Percentiles rank a stretch among this genome's conserved stretches.
These are phyloP conservation scores for Spizaetus ornatus DNA, from an alignment of 2,113 vertebrate genomes.

Conservation along the genomic window DNA sequence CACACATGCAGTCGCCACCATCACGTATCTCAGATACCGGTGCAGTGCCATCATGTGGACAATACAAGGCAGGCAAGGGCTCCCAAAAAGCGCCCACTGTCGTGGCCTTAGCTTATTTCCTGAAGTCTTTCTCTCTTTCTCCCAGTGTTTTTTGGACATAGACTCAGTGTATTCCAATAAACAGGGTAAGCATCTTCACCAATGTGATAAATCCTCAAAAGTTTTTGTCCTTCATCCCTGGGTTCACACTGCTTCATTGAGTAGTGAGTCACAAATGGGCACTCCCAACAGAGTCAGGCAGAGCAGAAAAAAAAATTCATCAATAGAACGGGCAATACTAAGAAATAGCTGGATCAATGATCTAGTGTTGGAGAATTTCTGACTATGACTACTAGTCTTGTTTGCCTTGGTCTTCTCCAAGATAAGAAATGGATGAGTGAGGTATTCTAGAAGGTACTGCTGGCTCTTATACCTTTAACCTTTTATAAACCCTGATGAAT, in stretches of 20 bases:
- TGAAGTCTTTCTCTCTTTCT: background rate
- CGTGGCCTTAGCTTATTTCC: background rate
- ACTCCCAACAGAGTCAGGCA: background rate
- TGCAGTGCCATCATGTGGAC: background rate
- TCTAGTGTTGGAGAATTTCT: background rate
- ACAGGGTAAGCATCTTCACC: background rate
- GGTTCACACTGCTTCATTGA: background rate
- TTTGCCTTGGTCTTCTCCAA: background rate
- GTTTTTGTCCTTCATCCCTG: background rate
- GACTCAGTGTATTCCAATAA: background rate
- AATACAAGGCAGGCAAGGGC: background rate
- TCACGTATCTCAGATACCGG: fast-evolving
- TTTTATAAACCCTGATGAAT: background rate
- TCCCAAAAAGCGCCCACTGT: background rate
- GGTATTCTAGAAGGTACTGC: background rate
- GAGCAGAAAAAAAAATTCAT: background rate
- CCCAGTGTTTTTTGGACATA: background rate
- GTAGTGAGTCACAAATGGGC: background rate
- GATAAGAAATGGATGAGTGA: background rate
- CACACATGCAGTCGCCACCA: background rate
- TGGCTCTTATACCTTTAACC: fast-evolving
- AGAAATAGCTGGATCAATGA: background rate
- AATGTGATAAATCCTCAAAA: background rate
- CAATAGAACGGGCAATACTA: background rate
- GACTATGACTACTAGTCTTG: background rate